Evolutionary conservation across 2,888 invertebrate species (phyloP).

Genomic region (Zaprionus obscuricornis): DNA sequence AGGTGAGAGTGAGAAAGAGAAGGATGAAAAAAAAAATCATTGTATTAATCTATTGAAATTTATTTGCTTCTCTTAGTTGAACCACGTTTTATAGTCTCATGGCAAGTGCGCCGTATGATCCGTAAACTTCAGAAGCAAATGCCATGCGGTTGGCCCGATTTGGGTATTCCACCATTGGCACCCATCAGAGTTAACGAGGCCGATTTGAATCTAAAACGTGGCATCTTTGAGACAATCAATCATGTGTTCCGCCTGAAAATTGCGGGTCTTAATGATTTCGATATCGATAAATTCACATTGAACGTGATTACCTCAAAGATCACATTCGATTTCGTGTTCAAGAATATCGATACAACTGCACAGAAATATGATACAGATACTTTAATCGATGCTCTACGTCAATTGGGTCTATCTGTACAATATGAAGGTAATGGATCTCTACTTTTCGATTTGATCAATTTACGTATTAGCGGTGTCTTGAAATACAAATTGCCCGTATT

Average conservation of each 20-base stretch:
- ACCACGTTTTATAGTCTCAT: slow-evolving; percentile 72
- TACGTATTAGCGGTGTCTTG: slow-evolving; percentile 70
- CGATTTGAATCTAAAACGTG: slow-evolving; percentile 54
- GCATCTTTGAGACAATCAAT: slow-evolving; percentile 70
- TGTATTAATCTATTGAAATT: not conserved
- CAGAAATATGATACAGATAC: slow-evolving; percentile 76
- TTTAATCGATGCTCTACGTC: slow-evolving; percentile 64
- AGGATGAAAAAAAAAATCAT: not conserved
- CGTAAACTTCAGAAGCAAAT: slow-evolving; percentile 73
- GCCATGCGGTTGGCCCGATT: slow-evolving; percentile 74
- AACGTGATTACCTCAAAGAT: slow-evolving; percentile 70
- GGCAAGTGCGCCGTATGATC: slow-evolving; percentile 74
- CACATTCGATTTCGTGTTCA: slow-evolving; percentile 74
- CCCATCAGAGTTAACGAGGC: slow-evolving; percentile 64
- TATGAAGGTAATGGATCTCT: slow-evolving; percentile 76
- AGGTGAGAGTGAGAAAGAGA: slow-evolving; percentile 50
- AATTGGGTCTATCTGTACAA: slow-evolving; percentile 68
- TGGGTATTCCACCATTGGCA: slow-evolving; percentile 76
- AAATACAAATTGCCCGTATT: slow-evolving; percentile 77
- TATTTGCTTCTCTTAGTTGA: slow-evolving; percentile 45
- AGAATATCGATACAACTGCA: slow-evolving; percentile 68
- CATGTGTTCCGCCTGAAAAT: slow-evolving; percentile 68
- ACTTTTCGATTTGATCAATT: slow-evolving; percentile 69
- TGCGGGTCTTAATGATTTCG: slow-evolving; percentile 77
- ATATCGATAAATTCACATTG: slow-evolving; percentile 71